Base-by-base conservation (phyloP, 2,113 vertebrate genomes). In the Acrocephalus kingi region DNA sequence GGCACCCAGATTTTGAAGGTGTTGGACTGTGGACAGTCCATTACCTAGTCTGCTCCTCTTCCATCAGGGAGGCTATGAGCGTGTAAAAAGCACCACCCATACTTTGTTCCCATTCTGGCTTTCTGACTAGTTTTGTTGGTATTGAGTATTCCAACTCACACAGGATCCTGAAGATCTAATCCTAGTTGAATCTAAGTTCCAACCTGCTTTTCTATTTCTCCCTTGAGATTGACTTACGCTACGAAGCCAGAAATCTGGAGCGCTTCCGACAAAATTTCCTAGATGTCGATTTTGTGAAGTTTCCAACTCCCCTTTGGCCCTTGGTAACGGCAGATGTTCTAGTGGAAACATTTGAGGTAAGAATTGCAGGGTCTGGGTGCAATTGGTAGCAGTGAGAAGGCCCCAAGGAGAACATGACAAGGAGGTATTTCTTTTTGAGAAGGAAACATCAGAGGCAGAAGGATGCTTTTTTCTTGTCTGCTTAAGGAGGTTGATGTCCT, bases 321-420 rank as follows among this genome's bases (percentile, higher is more conserved):
- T 98, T 99, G 72, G 98, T 99, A 86, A 99, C 99, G 1, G 98
- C 98, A 74, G 98, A 98, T 19, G 96, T 99, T 75, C 96, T 99
- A 73, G 99, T 99, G 90, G 99, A 99, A 95, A 99, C 99, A 0
- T 99, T 98, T 67, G 99, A 99, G 97, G 99, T 99, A 94, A 98
- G 98, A 94, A 66, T 23, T 35, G 49, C n/a, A 49, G 54, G 11
- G 8, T 31, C 41, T 88, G 52, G 35, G 43, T 43, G 28, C 0
- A 0, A 8, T 39, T 39, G 28, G 35, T 56, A 41, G 49, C 16
- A 33, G 27, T 33, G 43, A 86, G 68, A 77, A 93, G 39, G n/a
- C 30, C 75, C 55, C 59, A 25, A n/a, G 49, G 61, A 82, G 67
- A 84, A 37, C 5, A 2, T 25, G 63, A 30, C 35, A 55, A 54